Conservation (phyloP, 2,888 invertebrate genomes). For the Rhodophaea formosa region DNA sequence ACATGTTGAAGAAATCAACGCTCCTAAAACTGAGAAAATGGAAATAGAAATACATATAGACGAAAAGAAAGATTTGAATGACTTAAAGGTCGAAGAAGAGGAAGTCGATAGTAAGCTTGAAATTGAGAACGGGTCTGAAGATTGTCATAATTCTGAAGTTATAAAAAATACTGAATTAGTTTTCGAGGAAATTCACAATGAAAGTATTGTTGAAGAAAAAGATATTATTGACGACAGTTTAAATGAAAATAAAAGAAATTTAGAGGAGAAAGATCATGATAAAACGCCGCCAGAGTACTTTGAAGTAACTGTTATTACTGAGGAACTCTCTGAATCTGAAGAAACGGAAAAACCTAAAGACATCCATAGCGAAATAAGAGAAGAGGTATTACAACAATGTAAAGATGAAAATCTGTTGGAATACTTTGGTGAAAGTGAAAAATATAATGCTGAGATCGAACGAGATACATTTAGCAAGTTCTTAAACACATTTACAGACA, state of each 20-base stretch:
- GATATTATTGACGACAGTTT: not conserved
- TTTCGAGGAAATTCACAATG: constrained; percentile 23
- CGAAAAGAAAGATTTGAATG: not conserved
- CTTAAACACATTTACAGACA: constrained; percentile 46
- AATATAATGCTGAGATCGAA: constrained; percentile 59
- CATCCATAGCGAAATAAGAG: constrained; percentile 20
- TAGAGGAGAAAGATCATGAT: constrained; percentile 31
- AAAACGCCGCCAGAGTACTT: constrained; percentile 39
- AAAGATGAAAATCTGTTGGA: constrained; percentile 40
- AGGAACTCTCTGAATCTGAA: constrained; percentile 57
- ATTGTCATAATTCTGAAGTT: constrained; percentile 21
- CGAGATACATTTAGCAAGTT: constrained; percentile 53
- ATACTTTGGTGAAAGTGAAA: constrained; percentile 66
- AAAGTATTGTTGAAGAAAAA: constrained; percentile 33
- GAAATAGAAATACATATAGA: constrained; percentile 23
- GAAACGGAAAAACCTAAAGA: constrained; percentile 29
- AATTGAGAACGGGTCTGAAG: constrained; percentile 3
- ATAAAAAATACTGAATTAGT: constrained; percentile 23
- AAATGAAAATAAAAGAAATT: constrained; percentile 12
- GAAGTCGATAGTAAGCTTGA: not conserved
- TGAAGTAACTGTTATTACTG: constrained; percentile 61
- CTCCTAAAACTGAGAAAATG: constrained; percentile 2
- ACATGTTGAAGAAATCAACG: constrained; percentile 1
- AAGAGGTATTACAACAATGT: constrained; percentile 17
- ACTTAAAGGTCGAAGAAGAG: not conserved